Conservation (phyloP, 2,888 invertebrate genomes). For the Mechanitis mazaeus region DNA sequence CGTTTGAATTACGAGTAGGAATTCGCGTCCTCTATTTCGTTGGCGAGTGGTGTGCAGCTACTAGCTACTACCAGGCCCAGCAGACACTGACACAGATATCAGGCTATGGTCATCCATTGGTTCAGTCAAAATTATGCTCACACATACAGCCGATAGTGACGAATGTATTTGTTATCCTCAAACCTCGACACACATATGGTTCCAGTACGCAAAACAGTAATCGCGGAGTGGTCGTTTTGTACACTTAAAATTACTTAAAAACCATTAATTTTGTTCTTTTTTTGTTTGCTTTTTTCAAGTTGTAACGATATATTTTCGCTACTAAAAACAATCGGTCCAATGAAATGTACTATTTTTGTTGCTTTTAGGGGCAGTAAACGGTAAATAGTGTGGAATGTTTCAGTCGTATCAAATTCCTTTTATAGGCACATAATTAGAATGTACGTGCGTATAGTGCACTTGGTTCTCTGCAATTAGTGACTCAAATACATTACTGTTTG, state of each 20-base stretch:
- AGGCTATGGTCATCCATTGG: conserved; percentile 49
- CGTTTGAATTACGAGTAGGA: conserved; percentile 72
- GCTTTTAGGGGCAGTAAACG: conserved; percentile 34
- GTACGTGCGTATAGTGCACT: conserved; percentile 10
- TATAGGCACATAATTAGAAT: conserved; percentile 23
- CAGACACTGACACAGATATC: conserved; percentile 58
- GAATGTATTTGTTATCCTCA: conserved; percentile 59
- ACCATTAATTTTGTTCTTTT: conserved; percentile 8
- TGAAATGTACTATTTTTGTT: conserved; percentile 46
- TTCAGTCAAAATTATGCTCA: conserved; percentile 41
- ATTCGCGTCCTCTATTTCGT: conserved; percentile 74
- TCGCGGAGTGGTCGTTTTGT: conserved; percentile 57
- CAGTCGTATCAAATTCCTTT: conserved; percentile 28
- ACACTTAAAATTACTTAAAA: conserved; percentile 22
- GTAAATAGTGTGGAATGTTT: conserved; percentile 34
- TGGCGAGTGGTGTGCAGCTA: conserved; percentile 44
- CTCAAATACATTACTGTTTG: conserved; percentile 34
- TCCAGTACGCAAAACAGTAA: conserved; percentile 63
- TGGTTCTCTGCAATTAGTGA: conserved; percentile 26
- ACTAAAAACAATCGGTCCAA: conserved; percentile 32
- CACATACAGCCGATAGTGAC: conserved; percentile 52
- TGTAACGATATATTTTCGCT: conserved; percentile 33
- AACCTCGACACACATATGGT: conserved; percentile 49
- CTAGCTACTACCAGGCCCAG: conserved; percentile 35
- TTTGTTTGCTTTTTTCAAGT: conserved; percentile 21